Conservation (phyloP, 2,888 invertebrate species). For the Chymomyza amoena region DNA sequence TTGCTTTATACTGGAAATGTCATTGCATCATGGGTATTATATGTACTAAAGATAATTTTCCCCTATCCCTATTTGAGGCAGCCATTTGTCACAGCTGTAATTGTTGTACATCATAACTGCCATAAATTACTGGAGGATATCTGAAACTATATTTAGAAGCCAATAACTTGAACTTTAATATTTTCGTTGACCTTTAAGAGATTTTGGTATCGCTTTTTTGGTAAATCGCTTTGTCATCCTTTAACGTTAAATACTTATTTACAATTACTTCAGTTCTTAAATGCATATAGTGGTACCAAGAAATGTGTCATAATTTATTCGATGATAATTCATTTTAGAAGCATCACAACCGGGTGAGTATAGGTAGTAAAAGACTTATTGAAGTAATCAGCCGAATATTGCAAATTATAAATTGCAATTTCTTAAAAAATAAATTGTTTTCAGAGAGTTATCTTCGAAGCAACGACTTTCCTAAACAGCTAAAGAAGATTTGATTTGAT, state of each 20-base stretch:
- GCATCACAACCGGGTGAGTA: neutral
- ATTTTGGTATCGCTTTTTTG: neutral
- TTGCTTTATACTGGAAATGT: slow-evolving; percentile 33
- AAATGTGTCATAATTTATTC: too few species aligned
- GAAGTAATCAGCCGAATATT: too few species aligned
- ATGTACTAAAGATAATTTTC: neutral
- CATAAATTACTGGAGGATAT: neutral
- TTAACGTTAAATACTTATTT: slow-evolving; percentile 7
- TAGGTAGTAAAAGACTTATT: too few species aligned
- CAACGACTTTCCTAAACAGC: too few species aligned
- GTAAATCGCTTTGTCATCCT: neutral
- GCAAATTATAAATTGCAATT: too few species aligned
- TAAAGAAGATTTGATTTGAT: too few species aligned
- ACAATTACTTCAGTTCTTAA: too few species aligned
- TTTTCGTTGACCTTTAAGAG: neutral
- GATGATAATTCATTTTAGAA: slow-evolving; percentile 38
- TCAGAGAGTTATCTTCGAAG: too few species aligned
- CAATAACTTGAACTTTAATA: slow-evolving; percentile 6
- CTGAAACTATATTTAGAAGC: slow-evolving; percentile 3
- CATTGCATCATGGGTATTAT: slow-evolving; percentile 13
- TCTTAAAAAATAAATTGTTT: too few species aligned
- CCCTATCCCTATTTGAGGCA: neutral
- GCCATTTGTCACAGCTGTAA: too few species aligned
- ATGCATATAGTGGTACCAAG: slow-evolving; percentile 5
- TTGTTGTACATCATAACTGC: neutral